Evolutionary conservation across 2,888 invertebrate genomes (phyloP), one percentile per base, ranked within the genome.

Genomic region (Leucophora obtusa): DNA sequence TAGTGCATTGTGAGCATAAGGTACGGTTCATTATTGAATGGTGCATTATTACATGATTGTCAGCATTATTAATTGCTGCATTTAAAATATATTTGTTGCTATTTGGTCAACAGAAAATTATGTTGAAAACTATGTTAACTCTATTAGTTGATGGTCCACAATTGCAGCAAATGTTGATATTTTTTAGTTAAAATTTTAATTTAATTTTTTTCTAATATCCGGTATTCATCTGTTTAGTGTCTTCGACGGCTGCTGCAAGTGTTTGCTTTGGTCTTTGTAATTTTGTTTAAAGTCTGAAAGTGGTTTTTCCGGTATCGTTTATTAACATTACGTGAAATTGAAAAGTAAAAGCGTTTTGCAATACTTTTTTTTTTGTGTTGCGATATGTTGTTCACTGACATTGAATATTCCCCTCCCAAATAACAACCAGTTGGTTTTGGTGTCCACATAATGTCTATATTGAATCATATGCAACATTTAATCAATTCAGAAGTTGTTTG

Each of bases 301-400:
- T 80, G 79, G 83, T 83, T 83, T 82, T 83, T 83, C 83, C 82
- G 74, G 81, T 79, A 82, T 70, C 54, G 53, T 65, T 66, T 76
- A 65, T 73, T 65, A 56, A 33, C 69, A 60, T 81, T 81, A 81
- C 77, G 77, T 77, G 76, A 73, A 81, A 77, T 73, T 33, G 14
- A 66, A 82, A 83, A 83, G 83, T 82, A 83, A 83, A 83, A 83
- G 82, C 74, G 66, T 58, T 80, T 80, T 51, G 50, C 63, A 38
- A 62, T 43, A 24, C 17, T 8, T 24, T 28, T 18, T 11, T 11
- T 62, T 54, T n/a, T 38, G 54, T 50, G 60, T 18, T 5, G 17
- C 35, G 33, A 17, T 47, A n/a, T 63, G 35, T 60, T 81, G 79
- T 82, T 51, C 75, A 81, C 71, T 79, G 83, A 81, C 82, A 83